Evolutionary conservation across 2,113 vertebrate genomes (phyloP).

Genomic region (Pachypanchax playfairii): DNA sequence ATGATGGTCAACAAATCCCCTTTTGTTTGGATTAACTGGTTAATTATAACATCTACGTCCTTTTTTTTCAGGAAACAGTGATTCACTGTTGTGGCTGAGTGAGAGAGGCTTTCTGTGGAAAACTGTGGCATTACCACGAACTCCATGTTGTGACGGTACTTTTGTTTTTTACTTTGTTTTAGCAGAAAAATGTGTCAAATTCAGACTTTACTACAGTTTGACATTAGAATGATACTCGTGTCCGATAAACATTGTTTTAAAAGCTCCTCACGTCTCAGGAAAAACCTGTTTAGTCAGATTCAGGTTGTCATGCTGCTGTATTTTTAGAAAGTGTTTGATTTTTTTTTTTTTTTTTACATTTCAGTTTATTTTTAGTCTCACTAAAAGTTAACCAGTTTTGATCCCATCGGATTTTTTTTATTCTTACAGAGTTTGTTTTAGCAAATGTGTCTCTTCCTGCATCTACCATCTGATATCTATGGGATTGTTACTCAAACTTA

Average conservation of each 20-base stretch:
- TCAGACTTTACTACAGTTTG: too few species aligned
- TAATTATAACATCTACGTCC: slow-evolving; percentile 8
- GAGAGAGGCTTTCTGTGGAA: too few species aligned
- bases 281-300: not conserved
- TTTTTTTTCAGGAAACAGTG: slow-evolving; percentile 14
- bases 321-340: slow-evolving; percentile 15
- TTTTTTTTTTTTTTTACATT: not conserved
- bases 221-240: too few species aligned
- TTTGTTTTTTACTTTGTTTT: too few species aligned
- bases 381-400: not conserved
- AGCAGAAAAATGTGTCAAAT: too few species aligned
- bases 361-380: slow-evolving; percentile 20
- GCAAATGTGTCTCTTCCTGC: too few species aligned
- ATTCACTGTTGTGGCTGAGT: not conserved
- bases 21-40: not conserved
- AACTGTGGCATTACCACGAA: not conserved
- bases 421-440: not conserved
- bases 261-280: too few species aligned
- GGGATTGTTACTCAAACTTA: too few species aligned
- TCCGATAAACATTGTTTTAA: not conserved
- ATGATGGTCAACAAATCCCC: not conserved
- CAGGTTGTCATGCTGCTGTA: not conserved
- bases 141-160: not conserved
- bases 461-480: too few species aligned
- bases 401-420: not conserved